Conservation (phyloP, 2,113 vertebrate species). For the Lipotes vexillifer region DNA sequence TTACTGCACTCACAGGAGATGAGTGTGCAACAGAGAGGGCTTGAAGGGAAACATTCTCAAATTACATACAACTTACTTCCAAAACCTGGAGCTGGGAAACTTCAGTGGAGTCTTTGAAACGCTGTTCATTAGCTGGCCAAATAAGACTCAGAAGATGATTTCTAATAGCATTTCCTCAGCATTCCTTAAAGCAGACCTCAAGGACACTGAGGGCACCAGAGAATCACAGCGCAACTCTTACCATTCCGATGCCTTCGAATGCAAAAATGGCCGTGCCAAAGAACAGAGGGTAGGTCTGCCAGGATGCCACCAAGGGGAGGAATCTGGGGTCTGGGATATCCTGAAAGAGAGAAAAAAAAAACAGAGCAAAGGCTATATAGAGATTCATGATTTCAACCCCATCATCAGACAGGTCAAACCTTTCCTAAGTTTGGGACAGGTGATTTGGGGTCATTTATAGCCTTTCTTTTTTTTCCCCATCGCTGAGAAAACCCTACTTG, state of each 20-base stretch:
- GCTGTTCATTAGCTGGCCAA: background rate
- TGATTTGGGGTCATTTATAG: background rate
- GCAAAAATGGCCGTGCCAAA: conserved; percentile 97
- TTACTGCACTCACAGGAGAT: background rate
- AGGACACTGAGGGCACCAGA: background rate
- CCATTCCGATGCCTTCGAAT: conserved; percentile 98
- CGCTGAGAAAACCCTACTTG: background rate
- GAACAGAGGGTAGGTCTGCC: conserved; percentile 93
- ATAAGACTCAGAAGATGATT: background rate
- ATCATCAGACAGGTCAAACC: background rate
- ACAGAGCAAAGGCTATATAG: conserved; percentile 4
- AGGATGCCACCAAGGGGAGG: conserved; percentile 86
- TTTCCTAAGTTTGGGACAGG: background rate
- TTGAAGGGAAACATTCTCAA: background rate
- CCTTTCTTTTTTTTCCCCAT: background rate
- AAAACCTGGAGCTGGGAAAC: background rate
- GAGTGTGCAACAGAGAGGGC: background rate
- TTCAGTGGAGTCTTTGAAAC: background rate
- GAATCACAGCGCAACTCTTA: conserved; percentile 71
- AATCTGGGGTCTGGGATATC: conserved; percentile 84
- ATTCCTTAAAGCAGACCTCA: background rate
- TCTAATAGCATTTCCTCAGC: background rate
- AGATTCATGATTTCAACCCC: background rate
- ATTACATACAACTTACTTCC: background rate
- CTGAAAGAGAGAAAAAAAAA: conserved; percentile 75